Evolutionary conservation across 2,113 vertebrate genomes (phyloP).

Genomic region (Apeltes quadracus): DNA sequence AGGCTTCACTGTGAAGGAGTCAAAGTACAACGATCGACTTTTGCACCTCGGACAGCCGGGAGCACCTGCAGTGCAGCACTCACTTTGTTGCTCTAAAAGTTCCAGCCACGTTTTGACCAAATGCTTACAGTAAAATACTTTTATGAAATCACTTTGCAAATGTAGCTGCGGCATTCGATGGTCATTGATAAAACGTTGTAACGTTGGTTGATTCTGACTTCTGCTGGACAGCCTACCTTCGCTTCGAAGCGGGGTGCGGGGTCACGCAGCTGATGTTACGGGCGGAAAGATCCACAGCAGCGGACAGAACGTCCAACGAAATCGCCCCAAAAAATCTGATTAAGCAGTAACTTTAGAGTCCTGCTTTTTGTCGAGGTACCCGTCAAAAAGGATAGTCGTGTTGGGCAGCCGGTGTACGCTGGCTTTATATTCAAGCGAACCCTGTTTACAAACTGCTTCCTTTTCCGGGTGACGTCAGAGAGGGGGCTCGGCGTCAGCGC

Average conservation of each 20-base stretch:
- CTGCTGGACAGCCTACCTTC: neutral
- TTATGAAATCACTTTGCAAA: neutral
- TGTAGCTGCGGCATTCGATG: neutral
- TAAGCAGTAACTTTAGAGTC: neutral
- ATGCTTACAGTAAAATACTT: no score
- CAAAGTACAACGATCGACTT: neutral
- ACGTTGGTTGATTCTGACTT: neutral
- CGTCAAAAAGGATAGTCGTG: accelerated
- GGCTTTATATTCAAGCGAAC: accelerated
- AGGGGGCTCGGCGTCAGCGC: neutral
- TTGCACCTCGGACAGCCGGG: neutral
- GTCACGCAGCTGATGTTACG: neutral
- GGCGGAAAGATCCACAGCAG: neutral
- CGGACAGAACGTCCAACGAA: no score
- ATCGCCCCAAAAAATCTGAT: no score
- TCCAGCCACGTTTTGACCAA: neutral
- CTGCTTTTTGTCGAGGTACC: accelerated
- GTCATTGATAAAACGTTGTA: neutral
- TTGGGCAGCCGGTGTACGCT: neutral
- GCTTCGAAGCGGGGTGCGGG: neutral
- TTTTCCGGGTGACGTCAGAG: slow-evolving; percentile 32
- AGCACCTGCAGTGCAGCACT: neutral
- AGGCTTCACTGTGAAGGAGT: slow-evolving; percentile 14
- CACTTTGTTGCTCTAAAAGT: neutral
- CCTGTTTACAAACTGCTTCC: slow-evolving; percentile 13